Conservation (phyloP, 2,113 vertebrate species). For the Tympanuchus pallidicinctus region DNA sequence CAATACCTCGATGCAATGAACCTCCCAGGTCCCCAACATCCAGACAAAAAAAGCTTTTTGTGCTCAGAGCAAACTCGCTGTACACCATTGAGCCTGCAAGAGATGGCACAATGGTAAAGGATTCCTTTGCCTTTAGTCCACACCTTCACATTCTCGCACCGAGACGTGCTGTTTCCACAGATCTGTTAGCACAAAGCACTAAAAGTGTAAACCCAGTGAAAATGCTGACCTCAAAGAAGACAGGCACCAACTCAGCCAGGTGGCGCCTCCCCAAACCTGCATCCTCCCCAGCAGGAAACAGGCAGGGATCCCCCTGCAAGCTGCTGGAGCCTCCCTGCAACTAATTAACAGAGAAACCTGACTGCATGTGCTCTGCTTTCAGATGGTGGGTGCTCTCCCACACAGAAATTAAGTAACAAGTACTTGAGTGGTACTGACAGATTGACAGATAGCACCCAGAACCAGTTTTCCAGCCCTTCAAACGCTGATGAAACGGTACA, state of each 20-base stretch:
- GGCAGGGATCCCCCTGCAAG: neutral
- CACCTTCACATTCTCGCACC: neutral
- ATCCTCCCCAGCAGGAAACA: rapidly evolving
- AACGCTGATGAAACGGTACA: rapidly evolving
- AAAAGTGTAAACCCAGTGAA: neutral
- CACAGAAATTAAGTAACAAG: neutral
- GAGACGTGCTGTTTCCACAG: neutral
- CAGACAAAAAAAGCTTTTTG: neutral
- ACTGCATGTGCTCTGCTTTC: neutral
- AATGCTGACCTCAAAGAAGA: too few species aligned
- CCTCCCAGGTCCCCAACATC: neutral
- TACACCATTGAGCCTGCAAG: neutral
- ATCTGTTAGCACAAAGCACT: neutral
- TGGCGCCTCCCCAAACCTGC: neutral
- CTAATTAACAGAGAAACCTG: neutral
- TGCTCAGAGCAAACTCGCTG: neutral
- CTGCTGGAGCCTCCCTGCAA: neutral
- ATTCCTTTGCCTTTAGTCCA: neutral
- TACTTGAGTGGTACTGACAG: rapidly evolving
- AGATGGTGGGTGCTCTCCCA: neutral
- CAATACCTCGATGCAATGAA: neutral
- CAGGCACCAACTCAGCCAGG: neutral
- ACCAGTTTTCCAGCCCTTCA: neutral
- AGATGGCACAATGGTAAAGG: neutral
- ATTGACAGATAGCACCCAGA: neutral